These are phyloP conservation scores for Bucorvus abyssinicus DNA, from an alignment of 2,797 vertebrate species.

Conservation along the genomic window DNA sequence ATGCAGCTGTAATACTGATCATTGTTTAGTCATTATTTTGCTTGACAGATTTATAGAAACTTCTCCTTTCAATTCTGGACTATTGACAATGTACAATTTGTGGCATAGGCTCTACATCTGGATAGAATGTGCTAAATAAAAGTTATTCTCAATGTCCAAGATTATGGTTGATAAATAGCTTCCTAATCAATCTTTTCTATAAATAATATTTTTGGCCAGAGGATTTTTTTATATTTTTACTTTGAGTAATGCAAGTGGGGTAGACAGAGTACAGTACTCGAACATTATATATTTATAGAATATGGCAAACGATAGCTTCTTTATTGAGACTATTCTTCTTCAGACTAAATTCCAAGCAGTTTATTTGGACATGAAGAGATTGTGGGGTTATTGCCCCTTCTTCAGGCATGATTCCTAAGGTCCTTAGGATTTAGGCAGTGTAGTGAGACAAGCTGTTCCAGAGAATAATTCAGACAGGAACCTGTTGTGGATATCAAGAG, in stretches of 20 bases:
- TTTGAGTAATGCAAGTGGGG: neutral
- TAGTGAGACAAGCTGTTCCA: neutral
- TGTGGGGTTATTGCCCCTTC: neutral
- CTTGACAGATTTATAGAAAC: slow-evolving; percentile 25
- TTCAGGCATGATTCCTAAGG: neutral
- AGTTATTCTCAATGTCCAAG: neutral
- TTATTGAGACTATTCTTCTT: neutral
- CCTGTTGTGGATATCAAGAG: neutral
- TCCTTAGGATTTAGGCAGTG: neutral
- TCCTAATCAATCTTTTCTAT: neutral
- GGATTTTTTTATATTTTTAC: neutral
- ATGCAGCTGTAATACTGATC: neutral
- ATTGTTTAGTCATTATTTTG: slow-evolving; percentile 5
- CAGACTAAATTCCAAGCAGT: neutral
- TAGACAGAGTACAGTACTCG: neutral
- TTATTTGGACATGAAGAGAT: neutral
- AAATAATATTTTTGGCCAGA: neutral
- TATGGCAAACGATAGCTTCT: neutral
- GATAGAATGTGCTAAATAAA: neutral
- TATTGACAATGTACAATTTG: neutral
- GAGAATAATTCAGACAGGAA: neutral
- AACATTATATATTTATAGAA: neutral
- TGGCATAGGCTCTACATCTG: neutral
- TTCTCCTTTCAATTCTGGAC: neutral
- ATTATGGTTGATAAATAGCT: neutral